A percentile compares a stretch with the other conserved stretches of the same genome.
Conservation (phyloP, 2,888 invertebrate species). For the Masnerella sp. region DNA sequence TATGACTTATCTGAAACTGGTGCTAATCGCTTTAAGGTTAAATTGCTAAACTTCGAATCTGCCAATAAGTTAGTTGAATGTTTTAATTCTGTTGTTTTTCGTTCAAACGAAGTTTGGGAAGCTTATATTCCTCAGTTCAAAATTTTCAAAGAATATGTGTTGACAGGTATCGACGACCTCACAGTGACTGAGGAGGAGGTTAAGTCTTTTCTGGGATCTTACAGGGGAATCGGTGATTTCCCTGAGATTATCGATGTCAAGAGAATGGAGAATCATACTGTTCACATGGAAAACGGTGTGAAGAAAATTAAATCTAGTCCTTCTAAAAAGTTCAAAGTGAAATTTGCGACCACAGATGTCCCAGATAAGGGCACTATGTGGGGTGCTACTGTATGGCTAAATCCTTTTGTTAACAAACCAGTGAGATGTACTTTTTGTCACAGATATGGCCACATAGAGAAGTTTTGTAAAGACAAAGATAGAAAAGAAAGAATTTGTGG, state of each 20-base stretch:
- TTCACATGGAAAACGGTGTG: background rate
- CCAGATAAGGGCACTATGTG: constrained; percentile 2
- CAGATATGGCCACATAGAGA: constrained; percentile 12
- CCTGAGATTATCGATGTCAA: background rate
- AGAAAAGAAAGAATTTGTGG: background rate
- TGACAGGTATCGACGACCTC: no score
- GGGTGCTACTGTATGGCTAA: background rate
- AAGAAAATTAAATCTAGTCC: background rate
- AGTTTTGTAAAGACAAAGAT: background rate
- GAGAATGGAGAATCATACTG: background rate
- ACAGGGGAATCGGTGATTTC: background rate
- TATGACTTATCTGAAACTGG: background rate
- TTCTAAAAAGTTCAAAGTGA: constrained; percentile 1
- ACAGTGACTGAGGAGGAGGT: no score
- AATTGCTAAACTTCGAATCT: background rate
- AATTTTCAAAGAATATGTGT: no score
- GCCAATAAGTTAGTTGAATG: background rate
- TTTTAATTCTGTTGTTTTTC: no score
- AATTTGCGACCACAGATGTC: constrained; percentile 5
- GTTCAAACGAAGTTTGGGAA: no score
- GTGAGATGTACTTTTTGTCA: constrained; percentile 8
- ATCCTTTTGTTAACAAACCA: constrained; percentile 1
- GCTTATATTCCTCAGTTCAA: no score
- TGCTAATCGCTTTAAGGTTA: background rate
- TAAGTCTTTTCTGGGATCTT: no score